These are phyloP conservation scores for Cyanoramphus novaezelandiae DNA, from an alignment of 2,113 vertebrate species.

Conservation along the genomic window DNA sequence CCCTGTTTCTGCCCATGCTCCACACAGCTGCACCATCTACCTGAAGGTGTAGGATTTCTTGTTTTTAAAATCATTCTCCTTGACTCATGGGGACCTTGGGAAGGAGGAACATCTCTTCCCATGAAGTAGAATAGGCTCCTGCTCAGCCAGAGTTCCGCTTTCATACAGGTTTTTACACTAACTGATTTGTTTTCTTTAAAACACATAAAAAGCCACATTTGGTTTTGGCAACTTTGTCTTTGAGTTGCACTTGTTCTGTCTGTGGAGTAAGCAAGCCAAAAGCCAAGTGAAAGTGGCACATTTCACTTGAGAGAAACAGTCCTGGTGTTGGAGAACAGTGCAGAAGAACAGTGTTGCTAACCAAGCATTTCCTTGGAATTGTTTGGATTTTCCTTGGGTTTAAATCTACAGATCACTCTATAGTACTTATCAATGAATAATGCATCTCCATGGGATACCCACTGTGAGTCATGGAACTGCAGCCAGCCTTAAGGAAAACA, in stretches of 20 bases:
- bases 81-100: background rate
- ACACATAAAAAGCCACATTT: background rate
- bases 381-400: background rate
- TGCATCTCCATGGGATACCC: background rate
- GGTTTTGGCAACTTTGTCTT: background rate
- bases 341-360: background rate
- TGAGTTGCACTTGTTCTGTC: background rate
- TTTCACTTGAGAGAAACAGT: background rate
- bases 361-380: background rate
- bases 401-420: background rate
- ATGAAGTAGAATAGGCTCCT: background rate
- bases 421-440: background rate
- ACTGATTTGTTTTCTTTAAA: background rate
- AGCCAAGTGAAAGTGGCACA: background rate
- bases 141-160: background rate
- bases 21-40: background rate
- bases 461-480: background rate
- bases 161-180: background rate
- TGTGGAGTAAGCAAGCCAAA: background rate
- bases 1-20: background rate
- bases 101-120: background rate
- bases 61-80: background rate
- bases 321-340: background rate
- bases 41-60: background rate
- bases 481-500: constrained; percentile 2